phyloP scores from a whole-genome alignment of 2,888 invertebrate species.

The Odontomyia ornata region DNA sequence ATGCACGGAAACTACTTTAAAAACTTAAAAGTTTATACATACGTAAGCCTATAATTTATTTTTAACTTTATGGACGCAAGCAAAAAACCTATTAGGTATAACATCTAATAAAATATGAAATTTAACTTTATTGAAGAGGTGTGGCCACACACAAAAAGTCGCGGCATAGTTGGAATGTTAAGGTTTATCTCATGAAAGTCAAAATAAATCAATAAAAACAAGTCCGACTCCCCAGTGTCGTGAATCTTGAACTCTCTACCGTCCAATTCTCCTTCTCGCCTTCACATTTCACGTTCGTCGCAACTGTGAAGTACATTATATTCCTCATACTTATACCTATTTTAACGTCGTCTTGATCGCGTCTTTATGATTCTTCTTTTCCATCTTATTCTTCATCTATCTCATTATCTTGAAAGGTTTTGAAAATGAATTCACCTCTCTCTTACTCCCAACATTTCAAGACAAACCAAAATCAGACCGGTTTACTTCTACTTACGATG shows the following conservation, averaged over 20 bases:
- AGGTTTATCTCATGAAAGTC: constrained; percentile 16
- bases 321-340: neutral
- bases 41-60: no score
- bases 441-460: neutral
- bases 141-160: constrained; percentile 6
- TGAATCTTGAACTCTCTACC: constrained; percentile 6
- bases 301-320: neutral
- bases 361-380: no score
- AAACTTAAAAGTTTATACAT: no score
- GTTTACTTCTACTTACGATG: neutral
- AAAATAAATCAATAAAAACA: constrained; percentile 31
- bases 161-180: constrained; percentile 3
- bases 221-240: constrained; percentile 13
- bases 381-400: neutral
- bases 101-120: no score
- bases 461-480: neutral
- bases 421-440: neutral
- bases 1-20: no score
- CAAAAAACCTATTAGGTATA: no score
- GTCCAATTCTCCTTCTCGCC: neutral
- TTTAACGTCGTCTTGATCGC: neutral
- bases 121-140: neutral
- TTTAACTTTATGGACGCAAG: no score
- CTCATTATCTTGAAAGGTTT: constrained; percentile 13
- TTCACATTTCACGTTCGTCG: neutral